A percentile compares a stretch with the other conserved stretches of the same genome.
phyloP scores from a whole-genome alignment of 2,797 vertebrate genomes.

The Squalus acanthias region DNA sequence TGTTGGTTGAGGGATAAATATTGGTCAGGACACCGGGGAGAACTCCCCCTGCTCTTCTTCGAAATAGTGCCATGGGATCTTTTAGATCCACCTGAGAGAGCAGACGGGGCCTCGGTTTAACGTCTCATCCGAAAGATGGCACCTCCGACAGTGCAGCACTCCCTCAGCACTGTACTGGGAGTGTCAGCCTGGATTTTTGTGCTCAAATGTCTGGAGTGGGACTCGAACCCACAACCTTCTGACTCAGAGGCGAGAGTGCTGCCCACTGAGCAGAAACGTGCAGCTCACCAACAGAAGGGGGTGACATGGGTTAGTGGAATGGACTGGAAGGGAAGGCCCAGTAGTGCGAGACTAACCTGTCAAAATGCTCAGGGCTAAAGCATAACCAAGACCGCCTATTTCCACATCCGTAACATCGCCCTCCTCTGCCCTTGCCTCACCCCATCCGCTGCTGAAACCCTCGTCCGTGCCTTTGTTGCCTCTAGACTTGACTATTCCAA shows the following conservation, averaged over 20 bases:
- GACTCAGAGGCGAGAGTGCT: background rate
- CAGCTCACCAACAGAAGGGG: background rate
- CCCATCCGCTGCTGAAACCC: no score
- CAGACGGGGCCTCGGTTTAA: background rate
- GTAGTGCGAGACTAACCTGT: no score
- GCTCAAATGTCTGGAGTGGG: background rate
- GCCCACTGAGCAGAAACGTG: background rate
- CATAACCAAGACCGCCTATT: no score
- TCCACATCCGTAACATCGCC: no score
- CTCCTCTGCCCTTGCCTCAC: no score
- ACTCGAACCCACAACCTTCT: background rate
- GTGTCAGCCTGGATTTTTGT: background rate
- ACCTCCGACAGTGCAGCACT: background rate
- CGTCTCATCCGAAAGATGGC: background rate
- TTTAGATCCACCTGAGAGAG: no score
- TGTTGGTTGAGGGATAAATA: background rate
- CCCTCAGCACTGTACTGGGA: background rate
- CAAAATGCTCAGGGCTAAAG: no score
- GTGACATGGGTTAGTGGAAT: background rate
- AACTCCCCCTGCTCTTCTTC: background rate
- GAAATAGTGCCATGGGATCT: no score
- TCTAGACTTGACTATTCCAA: no score
- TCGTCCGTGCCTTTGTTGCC: no score
- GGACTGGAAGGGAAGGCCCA: no score
- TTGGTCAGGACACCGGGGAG: background rate